Percentiles rank a stretch among this genome's conserved stretches.
phyloP scores from a whole-genome alignment of 2,888 invertebrate species.

The Cheilosia pagana region DNA sequence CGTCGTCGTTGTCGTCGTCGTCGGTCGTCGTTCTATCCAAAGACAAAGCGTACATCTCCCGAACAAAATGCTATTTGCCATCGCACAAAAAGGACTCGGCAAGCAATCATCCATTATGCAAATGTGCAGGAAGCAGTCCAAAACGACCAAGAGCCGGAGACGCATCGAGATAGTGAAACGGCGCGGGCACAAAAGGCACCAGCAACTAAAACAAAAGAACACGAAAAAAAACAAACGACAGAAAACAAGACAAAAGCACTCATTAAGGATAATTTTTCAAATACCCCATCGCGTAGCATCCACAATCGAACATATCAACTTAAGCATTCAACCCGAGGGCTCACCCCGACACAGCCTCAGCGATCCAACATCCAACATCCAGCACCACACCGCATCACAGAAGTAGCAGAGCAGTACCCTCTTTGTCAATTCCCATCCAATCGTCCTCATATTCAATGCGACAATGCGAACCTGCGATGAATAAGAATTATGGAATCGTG shows the following conservation, averaged over 20 bases:
- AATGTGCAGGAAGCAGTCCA: conserved; percentile 43
- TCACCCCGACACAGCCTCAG: conserved; percentile 31
- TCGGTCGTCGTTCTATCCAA: conserved; percentile 1
- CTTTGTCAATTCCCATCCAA: conserved; percentile 68
- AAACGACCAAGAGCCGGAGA: conserved; percentile 3
- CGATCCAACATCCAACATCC: background rate
- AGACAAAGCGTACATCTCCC: conserved; percentile 41
- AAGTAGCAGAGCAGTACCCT: conserved; percentile 12
- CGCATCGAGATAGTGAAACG: conserved; percentile 8
- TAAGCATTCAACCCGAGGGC: conserved; percentile 69
- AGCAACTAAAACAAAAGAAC: background rate
- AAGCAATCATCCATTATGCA: conserved; percentile 70
- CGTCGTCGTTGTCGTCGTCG: conserved; percentile 55
- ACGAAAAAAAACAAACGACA: no score
- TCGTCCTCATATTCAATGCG: conserved; percentile 70
- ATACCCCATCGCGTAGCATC: conserved; percentile 70
- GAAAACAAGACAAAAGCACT: conserved; percentile 64
- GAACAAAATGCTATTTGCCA: conserved; percentile 58
- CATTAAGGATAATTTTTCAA: conserved; percentile 76
- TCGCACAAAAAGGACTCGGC: conserved; percentile 48
- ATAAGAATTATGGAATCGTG: conserved; percentile 73
- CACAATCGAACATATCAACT: conserved; percentile 73
- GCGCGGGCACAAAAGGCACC: background rate
- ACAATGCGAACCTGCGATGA: conserved; percentile 72
- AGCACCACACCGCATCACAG: no score